Percentiles rank a stretch among this genome's conserved stretches.
These are phyloP conservation scores for Palythoa heliodiscus DNA, from an alignment of 92 coral and sea anemone species.

Conservation along the genomic window DNA sequence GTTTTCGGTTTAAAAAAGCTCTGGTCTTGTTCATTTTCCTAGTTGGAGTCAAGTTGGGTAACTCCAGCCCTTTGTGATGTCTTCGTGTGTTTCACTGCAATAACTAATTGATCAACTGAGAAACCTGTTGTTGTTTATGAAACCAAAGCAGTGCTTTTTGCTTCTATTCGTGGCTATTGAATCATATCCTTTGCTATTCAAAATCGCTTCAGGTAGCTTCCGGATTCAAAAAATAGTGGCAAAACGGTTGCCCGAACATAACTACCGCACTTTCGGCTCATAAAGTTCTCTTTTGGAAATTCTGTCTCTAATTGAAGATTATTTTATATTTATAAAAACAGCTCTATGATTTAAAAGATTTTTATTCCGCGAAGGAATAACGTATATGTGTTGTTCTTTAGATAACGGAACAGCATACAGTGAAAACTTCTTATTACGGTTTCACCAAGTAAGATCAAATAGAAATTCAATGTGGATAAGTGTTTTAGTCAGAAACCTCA, in stretches of 20 bases:
- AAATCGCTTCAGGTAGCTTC: conserved; percentile 36
- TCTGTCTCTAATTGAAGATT: background rate
- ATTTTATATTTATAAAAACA: background rate
- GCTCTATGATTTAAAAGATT: no score
- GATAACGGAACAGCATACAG: background rate
- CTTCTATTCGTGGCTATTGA: background rate
- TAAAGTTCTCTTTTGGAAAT: background rate
- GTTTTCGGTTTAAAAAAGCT: background rate
- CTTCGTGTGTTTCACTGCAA: background rate
- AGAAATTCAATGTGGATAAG: background rate
- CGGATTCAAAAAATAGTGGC: conserved; percentile 1
- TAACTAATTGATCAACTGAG: conserved; percentile 25
- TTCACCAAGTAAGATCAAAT: background rate
- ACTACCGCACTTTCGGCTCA: no score
- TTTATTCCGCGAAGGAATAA: background rate
- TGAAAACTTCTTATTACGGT: background rate
- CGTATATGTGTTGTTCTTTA: background rate
- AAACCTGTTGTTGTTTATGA: conserved; percentile 28
- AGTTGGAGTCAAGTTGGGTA: background rate
- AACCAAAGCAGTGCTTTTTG: conserved; percentile 29
- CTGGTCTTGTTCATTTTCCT: background rate
- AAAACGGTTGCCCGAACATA: background rate
- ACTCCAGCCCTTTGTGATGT: background rate
- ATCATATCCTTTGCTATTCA: conserved; percentile 24
- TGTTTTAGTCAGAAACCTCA: background rate